Base-by-base conservation (phyloP, 2,888 invertebrate genomes). In the Patella depressa region DNA sequence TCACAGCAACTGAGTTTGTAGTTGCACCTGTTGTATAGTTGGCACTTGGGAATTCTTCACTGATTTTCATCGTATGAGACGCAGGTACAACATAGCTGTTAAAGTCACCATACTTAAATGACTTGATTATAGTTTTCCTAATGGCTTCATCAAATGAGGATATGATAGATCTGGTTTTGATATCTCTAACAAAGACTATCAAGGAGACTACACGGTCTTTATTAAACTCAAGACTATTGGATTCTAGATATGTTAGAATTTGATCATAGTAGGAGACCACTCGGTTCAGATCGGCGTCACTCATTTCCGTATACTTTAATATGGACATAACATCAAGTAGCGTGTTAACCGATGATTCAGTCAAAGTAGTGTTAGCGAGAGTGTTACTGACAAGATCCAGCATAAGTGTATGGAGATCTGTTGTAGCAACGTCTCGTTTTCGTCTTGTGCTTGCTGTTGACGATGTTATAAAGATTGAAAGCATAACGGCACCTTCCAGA, bases 341-440 rank as follows among this genome's bases (percentile, higher is more conserved):
- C 7, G 76, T 71, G 12, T 71, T 71, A 12, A 45, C 71, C 17
- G 17, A 14, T 2, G 71, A 12, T 55, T 76, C 57, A 15, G 53
- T 71, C 59, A 57, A 12, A 17, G 53, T 24, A 15, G 55, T 71
- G 24, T 53, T 55, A 4, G n/a, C 55, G 34, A 76, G 17, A 3
- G 76, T 17, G 15, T 19, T 54, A 15, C 55, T 19, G 71, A 76
- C 34, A n/a, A 71, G 34, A 5, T 45, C 29, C 24, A 76, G 29
- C 55, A 70, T 71, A 15, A 71, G 55, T 14, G 76, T 53, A n/a
- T 69, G 55, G 3, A 76, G 53, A n/a, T n/a, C 12, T 15, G 76
- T 45, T 29, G 76, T 76, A 12, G 55, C 34, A 24, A 71, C 71
- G 3, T 57, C 15, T 71, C 55, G 53, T 9, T 71, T 53, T 54